A percentile compares a stretch with the other conserved stretches of the same genome.
phyloP scores from a whole-genome alignment of 2,113 vertebrate species.

The Calidris pugnax region DNA sequence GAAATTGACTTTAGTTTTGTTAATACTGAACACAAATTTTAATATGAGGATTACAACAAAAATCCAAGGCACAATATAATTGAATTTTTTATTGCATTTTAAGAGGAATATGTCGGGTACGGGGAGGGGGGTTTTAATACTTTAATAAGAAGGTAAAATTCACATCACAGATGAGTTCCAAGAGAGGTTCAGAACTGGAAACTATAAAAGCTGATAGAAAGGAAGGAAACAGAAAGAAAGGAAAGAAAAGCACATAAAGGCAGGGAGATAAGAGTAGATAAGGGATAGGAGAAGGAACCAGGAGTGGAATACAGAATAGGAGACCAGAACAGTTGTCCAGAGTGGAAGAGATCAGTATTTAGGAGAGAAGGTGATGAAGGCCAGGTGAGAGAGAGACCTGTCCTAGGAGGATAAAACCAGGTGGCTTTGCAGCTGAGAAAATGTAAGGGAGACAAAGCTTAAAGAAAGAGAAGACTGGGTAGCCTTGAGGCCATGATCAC shows the following conservation, averaged over 20 bases:
- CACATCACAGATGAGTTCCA: not conserved
- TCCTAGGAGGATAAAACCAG: not conserved
- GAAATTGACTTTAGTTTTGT: constrained; percentile 68
- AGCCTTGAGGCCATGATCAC: not conserved
- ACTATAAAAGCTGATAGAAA: not conserved
- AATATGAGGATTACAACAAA: constrained; percentile 62
- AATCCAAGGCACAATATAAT: constrained; percentile 50
- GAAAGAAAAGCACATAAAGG: not conserved
- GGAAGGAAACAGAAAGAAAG: not conserved
- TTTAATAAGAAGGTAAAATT: constrained; percentile 39
- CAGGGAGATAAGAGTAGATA: not conserved
- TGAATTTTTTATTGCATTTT: constrained; percentile 70
- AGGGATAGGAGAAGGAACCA: not conserved
- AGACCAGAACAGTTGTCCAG: not conserved
- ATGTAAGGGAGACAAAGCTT: not conserved
- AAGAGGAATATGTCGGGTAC: not conserved
- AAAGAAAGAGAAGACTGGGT: not conserved
- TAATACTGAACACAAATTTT: constrained; percentile 68
- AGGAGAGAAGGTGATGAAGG: not conserved
- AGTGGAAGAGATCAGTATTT: not conserved
- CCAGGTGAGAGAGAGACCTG: not conserved
- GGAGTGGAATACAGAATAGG: not conserved
- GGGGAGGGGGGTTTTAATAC: not conserved
- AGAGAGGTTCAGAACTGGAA: constrained; percentile 15
- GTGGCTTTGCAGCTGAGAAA: not conserved